Conservation (phyloP, 1,140 invertebrate genomes). For the Micrasema longulum region DNA sequence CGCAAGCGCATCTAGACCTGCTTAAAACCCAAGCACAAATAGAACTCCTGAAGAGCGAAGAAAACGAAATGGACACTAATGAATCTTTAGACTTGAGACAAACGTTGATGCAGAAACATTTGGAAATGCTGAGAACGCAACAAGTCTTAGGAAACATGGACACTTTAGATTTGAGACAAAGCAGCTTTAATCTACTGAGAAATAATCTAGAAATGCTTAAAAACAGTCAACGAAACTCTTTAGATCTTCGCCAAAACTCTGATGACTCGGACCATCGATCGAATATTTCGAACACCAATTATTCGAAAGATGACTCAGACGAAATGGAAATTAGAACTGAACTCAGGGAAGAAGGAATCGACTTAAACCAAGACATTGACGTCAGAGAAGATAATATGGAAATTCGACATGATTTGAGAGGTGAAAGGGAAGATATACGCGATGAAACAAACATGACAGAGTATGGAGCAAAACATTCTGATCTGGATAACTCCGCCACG, state of each 20-base stretch:
- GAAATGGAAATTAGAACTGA: background rate
- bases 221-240: conserved; percentile 48
- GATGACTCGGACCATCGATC: conserved; percentile 38
- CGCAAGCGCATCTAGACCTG: conserved; percentile 48
- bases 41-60: conserved; percentile 44
- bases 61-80: conserved; percentile 3
- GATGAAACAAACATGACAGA: conserved; percentile 45
- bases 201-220: conserved; percentile 53
- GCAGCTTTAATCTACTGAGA: conserved; percentile 48
- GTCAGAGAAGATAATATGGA: conserved; percentile 24
- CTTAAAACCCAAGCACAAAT: conserved; percentile 49
- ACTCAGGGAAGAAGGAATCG: background rate
- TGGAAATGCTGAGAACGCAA: conserved; percentile 49
- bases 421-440: conserved; percentile 28
- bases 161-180: conserved; percentile 48
- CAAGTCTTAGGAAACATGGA: conserved; percentile 42
- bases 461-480: conserved; percentile 42
- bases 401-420: conserved; percentile 13
- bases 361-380: conserved; percentile 8
- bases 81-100: conserved; percentile 45
- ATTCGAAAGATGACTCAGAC: too few species aligned
- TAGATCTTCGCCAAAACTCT: conserved; percentile 44
- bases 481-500: conserved; percentile 46
- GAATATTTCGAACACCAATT: conserved; percentile 38
- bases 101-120: conserved; percentile 48